Conservation (phyloP, 2,113 vertebrate genomes). For the Edolisoma coerulescens region DNA sequence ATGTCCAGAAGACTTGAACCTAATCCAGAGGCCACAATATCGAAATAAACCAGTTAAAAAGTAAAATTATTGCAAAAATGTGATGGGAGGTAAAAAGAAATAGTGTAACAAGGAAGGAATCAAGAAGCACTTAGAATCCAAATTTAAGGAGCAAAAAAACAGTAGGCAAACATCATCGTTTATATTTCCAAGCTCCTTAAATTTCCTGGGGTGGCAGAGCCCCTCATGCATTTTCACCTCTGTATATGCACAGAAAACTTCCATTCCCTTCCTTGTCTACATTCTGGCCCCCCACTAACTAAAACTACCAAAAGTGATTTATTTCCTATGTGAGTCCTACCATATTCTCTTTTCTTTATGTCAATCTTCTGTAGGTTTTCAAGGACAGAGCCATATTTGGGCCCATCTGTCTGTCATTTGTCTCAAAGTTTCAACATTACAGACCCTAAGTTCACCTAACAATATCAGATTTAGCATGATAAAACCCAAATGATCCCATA, state of each 20-base stretch:
- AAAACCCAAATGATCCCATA: not conserved
- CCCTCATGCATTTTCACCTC: not conserved
- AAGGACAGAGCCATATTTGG: not conserved
- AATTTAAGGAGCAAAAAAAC: not conserved
- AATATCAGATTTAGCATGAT: not conserved
- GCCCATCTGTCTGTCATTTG: not conserved
- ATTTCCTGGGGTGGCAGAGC: not conserved
- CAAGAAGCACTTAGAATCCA: not conserved
- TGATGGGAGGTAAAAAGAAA: not conserved
- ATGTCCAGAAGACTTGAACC: not conserved
- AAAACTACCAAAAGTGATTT: not conserved
- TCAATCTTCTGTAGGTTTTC: not conserved
- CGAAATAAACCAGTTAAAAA: not conserved
- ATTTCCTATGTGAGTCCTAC: not conserved
- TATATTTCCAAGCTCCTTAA: not conserved
- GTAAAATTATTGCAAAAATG: not conserved
- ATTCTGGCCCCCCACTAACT: not conserved
- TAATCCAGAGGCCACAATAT: not conserved
- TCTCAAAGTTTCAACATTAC: not conserved
- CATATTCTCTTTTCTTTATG: not conserved
- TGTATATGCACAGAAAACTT: not conserved
- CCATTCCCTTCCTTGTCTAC: not conserved
- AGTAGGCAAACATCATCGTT: not conserved
- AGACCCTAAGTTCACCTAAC: not conserved
- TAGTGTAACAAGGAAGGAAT: not conserved